These are phyloP conservation scores for Naja naja DNA, from an alignment of 2,113 vertebrate genomes.

Conservation along the genomic window DNA sequence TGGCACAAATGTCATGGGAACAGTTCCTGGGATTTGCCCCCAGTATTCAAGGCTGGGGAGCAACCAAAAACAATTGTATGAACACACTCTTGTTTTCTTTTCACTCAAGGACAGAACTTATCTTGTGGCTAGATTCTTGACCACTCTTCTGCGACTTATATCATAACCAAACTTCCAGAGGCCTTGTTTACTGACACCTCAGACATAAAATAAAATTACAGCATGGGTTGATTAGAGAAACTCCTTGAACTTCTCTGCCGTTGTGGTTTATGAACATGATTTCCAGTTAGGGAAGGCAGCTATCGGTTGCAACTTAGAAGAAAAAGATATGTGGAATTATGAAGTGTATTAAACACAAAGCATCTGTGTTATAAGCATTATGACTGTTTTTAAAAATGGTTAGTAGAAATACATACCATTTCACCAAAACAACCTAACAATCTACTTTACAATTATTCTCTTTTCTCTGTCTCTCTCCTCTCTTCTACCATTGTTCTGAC, in stretches of 20 bases:
- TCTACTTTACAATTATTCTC: not conserved
- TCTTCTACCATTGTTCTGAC: not conserved
- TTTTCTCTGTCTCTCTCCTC: not conserved
- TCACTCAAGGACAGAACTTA: not conserved
- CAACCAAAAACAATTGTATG: not conserved
- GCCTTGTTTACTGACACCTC: constrained; percentile 1
- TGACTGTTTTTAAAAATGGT: constrained; percentile 17
- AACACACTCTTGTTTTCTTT: not conserved
- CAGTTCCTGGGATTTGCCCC: not conserved
- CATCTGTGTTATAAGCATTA: not conserved
- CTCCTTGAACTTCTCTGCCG: not conserved
- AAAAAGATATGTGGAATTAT: not conserved
- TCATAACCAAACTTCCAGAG: not conserved
- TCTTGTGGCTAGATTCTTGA: not conserved
- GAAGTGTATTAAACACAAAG: constrained; percentile 16
- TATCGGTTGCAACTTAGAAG: not conserved
- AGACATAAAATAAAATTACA: not conserved
- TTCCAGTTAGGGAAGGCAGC: constrained; percentile 6
- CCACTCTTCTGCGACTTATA: not conserved
- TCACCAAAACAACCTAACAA: not conserved
- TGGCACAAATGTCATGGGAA: not conserved
- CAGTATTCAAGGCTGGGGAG: not conserved
- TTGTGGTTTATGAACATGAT: not conserved
- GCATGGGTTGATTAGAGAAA: not conserved
- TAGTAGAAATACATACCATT: constrained; percentile 2